Conservation (phyloP, 2,888 invertebrate species). For the Polydesmus complanatus region DNA sequence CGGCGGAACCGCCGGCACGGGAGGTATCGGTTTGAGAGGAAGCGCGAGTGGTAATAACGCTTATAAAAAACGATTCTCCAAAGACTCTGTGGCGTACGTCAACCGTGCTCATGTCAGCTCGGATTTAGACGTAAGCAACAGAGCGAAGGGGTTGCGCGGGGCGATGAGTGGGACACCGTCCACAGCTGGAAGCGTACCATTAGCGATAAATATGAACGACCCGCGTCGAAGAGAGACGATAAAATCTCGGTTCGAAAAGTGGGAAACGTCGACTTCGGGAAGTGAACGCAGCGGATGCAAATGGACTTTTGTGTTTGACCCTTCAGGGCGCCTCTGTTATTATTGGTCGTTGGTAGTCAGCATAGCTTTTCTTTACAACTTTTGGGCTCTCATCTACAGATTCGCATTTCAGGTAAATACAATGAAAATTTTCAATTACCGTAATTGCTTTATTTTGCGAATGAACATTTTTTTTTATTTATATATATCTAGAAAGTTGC, state of each 20-base stretch:
- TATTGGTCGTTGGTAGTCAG: conserved; percentile 96
- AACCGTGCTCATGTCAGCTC: conserved; percentile 50
- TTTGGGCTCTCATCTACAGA: conserved; percentile 96
- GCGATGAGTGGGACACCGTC: conserved; percentile 27
- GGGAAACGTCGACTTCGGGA: conserved; percentile 30
- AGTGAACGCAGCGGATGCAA: conserved; percentile 53
- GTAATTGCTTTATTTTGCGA: too few relatives aligned
- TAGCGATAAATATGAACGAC: conserved; percentile 1
- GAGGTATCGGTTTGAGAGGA: conserved; percentile 7
- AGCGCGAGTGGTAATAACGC: conserved; percentile 22
- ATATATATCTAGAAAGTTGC: too few relatives aligned
- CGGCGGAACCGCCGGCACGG: conserved; percentile 29
- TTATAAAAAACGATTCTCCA: conserved; percentile 40
- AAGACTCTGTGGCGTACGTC: conserved; percentile 56
- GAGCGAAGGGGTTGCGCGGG: conserved; percentile 46
- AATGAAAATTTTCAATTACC: too few relatives aligned
- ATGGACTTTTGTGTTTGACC: conserved; percentile 96
- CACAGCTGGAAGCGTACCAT: conserved; percentile 34
- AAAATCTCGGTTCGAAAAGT: conserved; percentile 31
- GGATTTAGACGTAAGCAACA: conserved; percentile 56
- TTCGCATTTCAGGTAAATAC: conserved; percentile 96
- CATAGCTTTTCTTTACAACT: conserved; percentile 88
- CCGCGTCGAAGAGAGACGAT: conserved; percentile 30
- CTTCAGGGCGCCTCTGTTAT: conserved; percentile 88
- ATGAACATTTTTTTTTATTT: too few relatives aligned